Evolutionary conservation across 1,140 invertebrate genomes (phyloP).

Genomic region (Trichonephila clavata): DNA sequence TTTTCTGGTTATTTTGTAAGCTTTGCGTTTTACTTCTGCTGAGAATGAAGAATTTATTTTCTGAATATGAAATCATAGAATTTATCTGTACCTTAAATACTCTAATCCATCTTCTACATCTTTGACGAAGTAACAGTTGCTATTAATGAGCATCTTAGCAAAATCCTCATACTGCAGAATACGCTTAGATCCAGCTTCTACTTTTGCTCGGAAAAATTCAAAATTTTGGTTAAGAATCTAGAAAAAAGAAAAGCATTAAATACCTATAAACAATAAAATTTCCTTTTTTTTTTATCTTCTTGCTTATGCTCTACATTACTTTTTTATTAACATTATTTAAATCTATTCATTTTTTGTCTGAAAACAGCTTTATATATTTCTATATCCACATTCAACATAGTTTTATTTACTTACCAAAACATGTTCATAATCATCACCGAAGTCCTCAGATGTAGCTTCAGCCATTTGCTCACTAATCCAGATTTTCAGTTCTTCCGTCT

Average conservation of each 20-base stretch:
- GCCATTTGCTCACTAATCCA: constrained; percentile 97
- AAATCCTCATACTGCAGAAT: constrained; percentile 95
- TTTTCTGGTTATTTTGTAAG: no score
- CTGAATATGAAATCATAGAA: not conserved
- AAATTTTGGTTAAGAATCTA: constrained; percentile 94
- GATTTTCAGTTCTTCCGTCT: constrained; percentile 93
- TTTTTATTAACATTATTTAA: not conserved
- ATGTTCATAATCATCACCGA: constrained; percentile 98
- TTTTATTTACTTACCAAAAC: constrained; percentile 85
- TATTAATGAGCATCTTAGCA: constrained; percentile 88
- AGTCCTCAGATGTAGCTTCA: constrained; percentile 95
- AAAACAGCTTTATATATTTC: not conserved
- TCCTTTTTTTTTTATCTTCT: not conserved
- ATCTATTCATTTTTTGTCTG: not conserved
- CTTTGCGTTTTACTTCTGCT: no score
- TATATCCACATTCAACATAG: not conserved
- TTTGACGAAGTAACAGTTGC: constrained; percentile 92
- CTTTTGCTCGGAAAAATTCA: constrained; percentile 95
- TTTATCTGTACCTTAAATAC: constrained; percentile 88
- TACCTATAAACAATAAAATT: not conserved
- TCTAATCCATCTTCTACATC: constrained; percentile 94
- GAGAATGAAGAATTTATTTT: no score
- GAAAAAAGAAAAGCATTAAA: constrained; percentile 77
- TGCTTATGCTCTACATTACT: not conserved
- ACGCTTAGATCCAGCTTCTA: constrained; percentile 94